phyloP scores from a whole-genome alignment of 2,113 vertebrate species.

The Anoplopoma fimbria region DNA sequence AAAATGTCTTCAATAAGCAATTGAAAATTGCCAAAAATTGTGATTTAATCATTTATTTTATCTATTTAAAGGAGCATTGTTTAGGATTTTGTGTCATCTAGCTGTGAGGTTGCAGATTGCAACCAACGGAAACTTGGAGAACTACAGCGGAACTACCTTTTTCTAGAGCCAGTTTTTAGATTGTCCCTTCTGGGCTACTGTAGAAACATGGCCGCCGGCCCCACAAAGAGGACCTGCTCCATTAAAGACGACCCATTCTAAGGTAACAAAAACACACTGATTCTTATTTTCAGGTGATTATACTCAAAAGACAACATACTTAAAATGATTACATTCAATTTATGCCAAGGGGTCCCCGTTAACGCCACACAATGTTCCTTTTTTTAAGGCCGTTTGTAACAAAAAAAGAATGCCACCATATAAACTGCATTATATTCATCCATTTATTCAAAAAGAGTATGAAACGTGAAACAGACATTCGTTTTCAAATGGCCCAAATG shows the following conservation, averaged over 20 bases:
- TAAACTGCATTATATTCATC: not conserved
- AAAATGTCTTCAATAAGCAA: not conserved
- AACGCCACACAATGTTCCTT: too few relatives aligned
- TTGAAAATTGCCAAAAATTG: not conserved
- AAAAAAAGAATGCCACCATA: not conserved
- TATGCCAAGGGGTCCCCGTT: too few relatives aligned
- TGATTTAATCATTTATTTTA: not conserved
- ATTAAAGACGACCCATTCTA: too few relatives aligned
- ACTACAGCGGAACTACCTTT: too few relatives aligned
- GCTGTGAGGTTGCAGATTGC: not conserved
- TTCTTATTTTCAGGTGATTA: too few relatives aligned
- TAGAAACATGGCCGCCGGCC: too few relatives aligned
- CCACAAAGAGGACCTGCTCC: too few relatives aligned
- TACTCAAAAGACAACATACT: too few relatives aligned
- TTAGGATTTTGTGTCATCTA: not conserved
- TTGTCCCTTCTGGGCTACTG: too few relatives aligned
- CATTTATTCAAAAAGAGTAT: not conserved
- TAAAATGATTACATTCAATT: too few relatives aligned
- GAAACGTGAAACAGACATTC: not conserved
- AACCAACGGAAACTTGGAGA: not conserved
- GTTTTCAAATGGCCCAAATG: not conserved
- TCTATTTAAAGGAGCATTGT: not conserved
- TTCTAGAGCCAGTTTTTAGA: too few relatives aligned
- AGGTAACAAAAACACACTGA: too few relatives aligned
- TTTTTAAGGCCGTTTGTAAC: not conserved